A percentile compares a stretch with the other conserved stretches of the same genome.
Evolutionary conservation across 2,797 vertebrate genomes (phyloP).

Genomic region (Rhinoraja longicauda): DNA sequence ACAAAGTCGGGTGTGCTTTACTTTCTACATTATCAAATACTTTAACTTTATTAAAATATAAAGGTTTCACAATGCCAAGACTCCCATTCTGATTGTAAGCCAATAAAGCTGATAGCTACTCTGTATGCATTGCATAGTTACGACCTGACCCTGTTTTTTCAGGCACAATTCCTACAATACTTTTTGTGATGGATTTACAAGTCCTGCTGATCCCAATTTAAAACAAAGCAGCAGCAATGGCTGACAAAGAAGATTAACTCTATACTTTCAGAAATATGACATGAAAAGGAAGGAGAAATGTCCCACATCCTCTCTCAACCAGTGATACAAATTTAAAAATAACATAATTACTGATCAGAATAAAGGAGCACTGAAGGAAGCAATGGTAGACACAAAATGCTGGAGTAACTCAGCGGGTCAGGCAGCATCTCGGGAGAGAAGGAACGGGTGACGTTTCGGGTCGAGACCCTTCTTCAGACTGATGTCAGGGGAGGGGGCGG

Average conservation of each 20-base stretch:
- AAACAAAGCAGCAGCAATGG: background rate
- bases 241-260: background rate
- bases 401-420: too few relatives aligned
- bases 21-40: background rate
- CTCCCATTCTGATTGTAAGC: background rate
- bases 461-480: too few relatives aligned
- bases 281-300: background rate
- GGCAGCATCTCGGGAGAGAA: too few relatives aligned
- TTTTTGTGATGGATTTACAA: background rate
- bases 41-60: background rate
- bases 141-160: background rate
- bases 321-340: too few relatives aligned
- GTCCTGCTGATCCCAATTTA: background rate
- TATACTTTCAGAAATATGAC: background rate
- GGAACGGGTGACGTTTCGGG: too few relatives aligned
- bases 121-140: too few relatives aligned
- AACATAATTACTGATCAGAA: too few relatives aligned
- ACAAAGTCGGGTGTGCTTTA: background rate
- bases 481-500: too few relatives aligned
- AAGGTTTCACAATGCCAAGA: background rate
- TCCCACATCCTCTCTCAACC: background rate
- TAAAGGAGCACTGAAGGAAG: too few relatives aligned
- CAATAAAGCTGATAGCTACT: background rate
- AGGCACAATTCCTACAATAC: background rate
- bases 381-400: too few relatives aligned